These are phyloP conservation scores for Ibycter americanus DNA, from an alignment of 2,797 vertebrate genomes.

Conservation along the genomic window DNA sequence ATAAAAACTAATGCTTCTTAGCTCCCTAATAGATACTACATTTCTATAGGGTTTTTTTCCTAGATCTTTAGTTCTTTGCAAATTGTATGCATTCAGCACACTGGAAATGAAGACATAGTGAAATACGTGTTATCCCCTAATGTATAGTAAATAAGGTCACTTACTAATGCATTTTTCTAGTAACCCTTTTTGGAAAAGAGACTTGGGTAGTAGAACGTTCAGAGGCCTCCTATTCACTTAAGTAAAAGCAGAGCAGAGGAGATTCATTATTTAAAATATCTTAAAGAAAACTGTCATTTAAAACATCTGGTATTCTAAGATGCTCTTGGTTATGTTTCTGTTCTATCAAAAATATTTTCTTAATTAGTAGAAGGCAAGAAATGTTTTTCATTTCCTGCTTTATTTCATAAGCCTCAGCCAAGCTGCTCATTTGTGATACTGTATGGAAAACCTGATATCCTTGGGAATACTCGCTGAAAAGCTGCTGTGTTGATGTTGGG, in stretches of 20 bases:
- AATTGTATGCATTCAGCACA: not conserved
- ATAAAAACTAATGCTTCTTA: not conserved
- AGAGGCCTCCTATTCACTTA: not conserved
- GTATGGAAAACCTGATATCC: not conserved
- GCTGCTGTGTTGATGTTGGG: not conserved
- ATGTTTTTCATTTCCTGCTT: constrained; percentile 10
- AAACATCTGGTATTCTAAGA: not conserved
- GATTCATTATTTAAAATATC: not conserved
- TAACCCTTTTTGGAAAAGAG: not conserved
- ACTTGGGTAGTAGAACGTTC: not conserved
- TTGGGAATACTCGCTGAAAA: not conserved
- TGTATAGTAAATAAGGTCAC: not conserved
- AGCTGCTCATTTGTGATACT: not conserved
- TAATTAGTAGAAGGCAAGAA: not conserved
- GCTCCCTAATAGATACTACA: not conserved
- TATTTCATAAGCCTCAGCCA: not conserved
- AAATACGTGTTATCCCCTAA: not conserved
- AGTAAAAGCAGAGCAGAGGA: not conserved
- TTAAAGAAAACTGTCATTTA: not conserved
- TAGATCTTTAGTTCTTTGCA: not conserved
- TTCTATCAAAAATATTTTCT: not conserved
- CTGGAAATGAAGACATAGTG: not conserved
- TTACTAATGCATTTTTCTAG: not conserved
- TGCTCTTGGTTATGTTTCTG: not conserved
- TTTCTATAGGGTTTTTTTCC: not conserved